Base-by-base conservation (phyloP, 2,888 invertebrate genomes). In the Cenopis cana region DNA sequence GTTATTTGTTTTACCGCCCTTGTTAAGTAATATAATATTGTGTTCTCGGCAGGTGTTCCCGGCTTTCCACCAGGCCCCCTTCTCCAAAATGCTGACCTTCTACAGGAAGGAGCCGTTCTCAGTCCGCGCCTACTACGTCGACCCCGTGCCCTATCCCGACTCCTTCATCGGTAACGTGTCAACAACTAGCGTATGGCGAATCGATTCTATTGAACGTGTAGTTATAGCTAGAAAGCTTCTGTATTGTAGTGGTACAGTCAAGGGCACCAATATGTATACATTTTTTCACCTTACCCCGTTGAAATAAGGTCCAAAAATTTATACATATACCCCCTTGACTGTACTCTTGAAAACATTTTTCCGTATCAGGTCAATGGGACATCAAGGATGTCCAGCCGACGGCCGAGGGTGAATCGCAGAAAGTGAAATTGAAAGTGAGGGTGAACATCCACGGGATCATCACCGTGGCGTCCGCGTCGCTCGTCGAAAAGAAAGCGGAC, bases 371-470 rank as follows among this genome's bases (percentile, higher is more conserved):
- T 76, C 94, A 95, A 72, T 98, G 97, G 95, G 91, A 95, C 60
- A 95, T 98, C 73, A 96, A 95, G 81, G 97, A 98, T 82, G 95
- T 99, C 6, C 96, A 96, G 79, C 97, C 99, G 5, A 97, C 96
- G 36, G 89, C 97, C 0, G 97, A 97, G 74, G 98, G 98, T 38
- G 98, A 98, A 82, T 95, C 97, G n/a, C 97, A 98, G 75, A 99
- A 98, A 89, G 97, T 99, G 0, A 99, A 99, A 91, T 96, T 99
- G 5, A 99, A 99, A 94, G 98, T 98, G 8, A 95, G 99, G 79
- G 95, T 99, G 68, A 99, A 99, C 93, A 94, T 97, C 62, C 97
- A 99, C 87, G 99, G 99, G 64, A 96, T 99, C 74, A 96, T 99
- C 83, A 95, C 96, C 12, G 96, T 99, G 29, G 96, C 97, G 12